Conservation (phyloP, 2,113 vertebrate genomes). For the Myiopsitta monachus region DNA sequence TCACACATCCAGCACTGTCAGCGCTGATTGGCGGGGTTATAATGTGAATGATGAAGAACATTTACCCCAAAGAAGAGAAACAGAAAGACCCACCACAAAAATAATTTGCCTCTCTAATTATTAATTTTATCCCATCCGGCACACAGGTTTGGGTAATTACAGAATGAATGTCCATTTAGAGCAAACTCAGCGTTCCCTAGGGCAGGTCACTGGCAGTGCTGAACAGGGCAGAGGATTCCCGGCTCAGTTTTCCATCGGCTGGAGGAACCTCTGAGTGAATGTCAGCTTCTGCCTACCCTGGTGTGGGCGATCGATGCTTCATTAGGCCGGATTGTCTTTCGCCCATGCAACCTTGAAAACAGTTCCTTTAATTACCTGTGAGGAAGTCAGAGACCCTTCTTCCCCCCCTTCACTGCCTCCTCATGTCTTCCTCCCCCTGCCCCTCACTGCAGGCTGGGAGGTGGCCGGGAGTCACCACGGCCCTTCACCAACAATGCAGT, state of each 20-base stretch:
- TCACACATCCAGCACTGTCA: conserved; percentile 3
- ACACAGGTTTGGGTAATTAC: neutral
- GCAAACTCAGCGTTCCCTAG: neutral
- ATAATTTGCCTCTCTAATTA: neutral
- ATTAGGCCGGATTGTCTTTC: conserved; percentile 76
- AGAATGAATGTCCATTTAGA: neutral
- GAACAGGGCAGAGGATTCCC: neutral
- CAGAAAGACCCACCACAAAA: neutral
- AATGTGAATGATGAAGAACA: neutral
- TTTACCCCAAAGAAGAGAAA: neutral
- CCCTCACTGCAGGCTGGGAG: neutral
- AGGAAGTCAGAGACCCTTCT: conserved; percentile 60
- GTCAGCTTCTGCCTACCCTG: conserved; percentile 66
- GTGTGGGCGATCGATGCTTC: conserved; percentile 76
- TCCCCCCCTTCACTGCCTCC: neutral
- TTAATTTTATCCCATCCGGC: neutral
- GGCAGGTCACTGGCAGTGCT: conserved; percentile 28
- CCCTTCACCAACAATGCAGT: conserved; percentile 57
- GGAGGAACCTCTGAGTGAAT: conserved; percentile 49
- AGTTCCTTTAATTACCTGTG: conserved; percentile 79
- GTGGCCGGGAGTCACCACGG: conserved; percentile 58
- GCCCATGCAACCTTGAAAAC: conserved; percentile 79
- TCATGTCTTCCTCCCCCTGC: neutral
- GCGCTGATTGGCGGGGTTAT: conserved; percentile 58
- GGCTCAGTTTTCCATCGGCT: neutral